phyloP scores from a whole-genome alignment of 2,797 vertebrate species.

The Arremon brunneinucha region DNA sequence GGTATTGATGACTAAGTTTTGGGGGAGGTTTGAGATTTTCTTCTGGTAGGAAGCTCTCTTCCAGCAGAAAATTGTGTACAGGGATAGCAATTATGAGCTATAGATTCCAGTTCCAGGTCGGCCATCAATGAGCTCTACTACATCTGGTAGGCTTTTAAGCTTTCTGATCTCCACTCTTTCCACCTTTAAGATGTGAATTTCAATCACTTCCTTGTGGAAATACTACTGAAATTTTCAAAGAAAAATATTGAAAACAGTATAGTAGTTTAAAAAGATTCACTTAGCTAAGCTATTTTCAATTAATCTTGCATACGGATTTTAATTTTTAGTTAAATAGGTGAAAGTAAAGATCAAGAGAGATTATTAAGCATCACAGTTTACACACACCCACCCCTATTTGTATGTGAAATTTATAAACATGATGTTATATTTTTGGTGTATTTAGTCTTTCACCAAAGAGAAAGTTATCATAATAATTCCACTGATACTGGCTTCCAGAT shows the following conservation, averaged over 20 bases:
- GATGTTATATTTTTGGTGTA: not conserved
- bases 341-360: not conserved
- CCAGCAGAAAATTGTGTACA: not conserved
- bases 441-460: not conserved
- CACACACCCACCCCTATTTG: not conserved
- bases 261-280: not conserved
- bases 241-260: not conserved
- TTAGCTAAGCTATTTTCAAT: not conserved
- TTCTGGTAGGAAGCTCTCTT: not conserved
- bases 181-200: not conserved
- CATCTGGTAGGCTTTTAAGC: not conserved
- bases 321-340: not conserved
- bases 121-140: not conserved
- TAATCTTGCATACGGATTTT: not conserved
- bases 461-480: not conserved
- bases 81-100: not conserved
- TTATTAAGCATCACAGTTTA: not conserved
- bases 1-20: fast-evolving
- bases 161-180: not conserved
- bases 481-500: not conserved
- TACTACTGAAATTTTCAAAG: not conserved
- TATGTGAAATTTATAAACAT: not conserved
- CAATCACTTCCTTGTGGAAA: not conserved
- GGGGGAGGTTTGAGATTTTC: not conserved
- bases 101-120: not conserved